Conservation (phyloP, 2,797 vertebrate species). For the Oreonectes daqikongensis region DNA sequence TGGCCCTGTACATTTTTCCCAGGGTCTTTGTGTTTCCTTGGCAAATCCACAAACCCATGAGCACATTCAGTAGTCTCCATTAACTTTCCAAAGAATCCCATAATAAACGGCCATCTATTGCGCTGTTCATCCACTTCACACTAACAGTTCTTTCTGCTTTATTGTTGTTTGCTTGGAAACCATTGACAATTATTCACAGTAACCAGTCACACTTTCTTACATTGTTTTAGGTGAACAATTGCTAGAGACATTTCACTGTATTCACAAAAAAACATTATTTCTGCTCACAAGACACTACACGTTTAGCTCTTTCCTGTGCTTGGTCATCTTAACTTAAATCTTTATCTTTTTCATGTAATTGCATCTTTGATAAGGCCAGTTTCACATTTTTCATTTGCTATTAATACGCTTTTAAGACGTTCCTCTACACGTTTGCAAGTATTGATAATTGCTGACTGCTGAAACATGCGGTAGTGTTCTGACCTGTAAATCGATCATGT, state of each 20-base stretch:
- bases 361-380: neutral
- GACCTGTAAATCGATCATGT: neutral
- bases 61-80: neutral
- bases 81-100: slow-evolving; percentile 12
- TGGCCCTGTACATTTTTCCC: neutral
- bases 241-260: neutral
- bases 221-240: neutral
- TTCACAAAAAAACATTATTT: no score
- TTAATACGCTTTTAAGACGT: neutral
- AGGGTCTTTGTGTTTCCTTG: neutral
- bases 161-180: slow-evolving; percentile 24
- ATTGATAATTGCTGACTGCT: neutral
- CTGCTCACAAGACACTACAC: no score
- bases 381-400: neutral
- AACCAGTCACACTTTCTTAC: neutral
- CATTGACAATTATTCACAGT: neutral
- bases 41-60: neutral
- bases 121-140: neutral
- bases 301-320: no score
- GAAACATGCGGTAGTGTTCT: neutral
- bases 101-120: neutral
- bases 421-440: neutral
- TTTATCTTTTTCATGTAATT: neutral
- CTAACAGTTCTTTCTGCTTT: neutral
- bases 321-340: neutral